Base-by-base conservation (phyloP, 2,888 invertebrate genomes). In the Phrixothrix hirtus region DNA sequence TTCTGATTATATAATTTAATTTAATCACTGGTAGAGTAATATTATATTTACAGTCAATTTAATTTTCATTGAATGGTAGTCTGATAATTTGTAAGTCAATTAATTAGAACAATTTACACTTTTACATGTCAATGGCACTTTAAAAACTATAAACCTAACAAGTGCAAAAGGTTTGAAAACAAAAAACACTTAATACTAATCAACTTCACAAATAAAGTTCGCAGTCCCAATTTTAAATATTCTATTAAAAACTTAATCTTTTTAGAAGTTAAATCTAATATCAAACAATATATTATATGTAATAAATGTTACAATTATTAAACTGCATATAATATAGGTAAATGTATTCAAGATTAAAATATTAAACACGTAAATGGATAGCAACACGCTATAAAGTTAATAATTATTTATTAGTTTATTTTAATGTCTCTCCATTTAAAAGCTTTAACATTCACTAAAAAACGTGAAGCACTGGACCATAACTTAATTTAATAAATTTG, bases 361-460 rank as follows among this genome's bases (percentile, higher is more conserved):
- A 34, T 44, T 44, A 44, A 35, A 44, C 15, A 26, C 15, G 10
- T 31, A 7, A 31, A 30, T 42, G 16, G 30, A 42, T 10, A 31
- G 42, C 29, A 41, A 41, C 41, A 41, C 30, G 27, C 42, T 32
- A 30, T 29, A 45, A 30, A 16, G 30, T 37, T 36, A 45, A 45
- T 45, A 37, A 21, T 45, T 13, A 26, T 25, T 30, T 34, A 29
- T 38, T 25, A 29, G 1, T 32, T n/a, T 13, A 32, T 32, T 15
- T 13, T 2, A 16, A 34, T 36, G 10, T 36, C 11, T 21, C 21
- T 10, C 10, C 21, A 21, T 21, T 21, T 21, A 7, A 5, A 21
- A 21, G 21, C 7, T 21, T 21, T 21, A 21, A 21, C 21, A 21
- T 21, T 7, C 7, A 7, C 3, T 21, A 21, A 21, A 21, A 17